Evolutionary conservation across 2,888 invertebrate genomes (phyloP).

Genomic region (Tuta absoluta): DNA sequence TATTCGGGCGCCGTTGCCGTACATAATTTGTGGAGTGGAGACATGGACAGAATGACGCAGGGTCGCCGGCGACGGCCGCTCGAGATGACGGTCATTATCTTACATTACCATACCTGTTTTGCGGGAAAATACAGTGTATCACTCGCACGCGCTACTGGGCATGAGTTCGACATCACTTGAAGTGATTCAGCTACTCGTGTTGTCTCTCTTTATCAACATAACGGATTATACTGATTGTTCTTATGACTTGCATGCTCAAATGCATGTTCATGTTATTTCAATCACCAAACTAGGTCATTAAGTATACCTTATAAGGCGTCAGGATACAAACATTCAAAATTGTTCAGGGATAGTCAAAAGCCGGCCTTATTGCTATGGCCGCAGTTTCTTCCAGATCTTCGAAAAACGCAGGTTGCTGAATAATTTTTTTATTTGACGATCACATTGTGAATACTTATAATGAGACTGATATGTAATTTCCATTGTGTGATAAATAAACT

Average conservation of each 20-base stretch:
- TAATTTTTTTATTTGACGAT: too few relatives aligned
- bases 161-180: constrained; percentile 14
- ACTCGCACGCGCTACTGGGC: constrained; percentile 25
- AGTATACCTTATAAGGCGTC: background rate
- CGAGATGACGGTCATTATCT: constrained; percentile 29
- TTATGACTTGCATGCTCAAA: background rate
- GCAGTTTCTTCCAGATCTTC: too few relatives aligned
- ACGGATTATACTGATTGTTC: constrained; percentile 12
- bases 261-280: background rate
- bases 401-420: too few relatives aligned
- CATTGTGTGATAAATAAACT: too few relatives aligned
- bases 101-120: constrained; percentile 39
- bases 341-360: too few relatives aligned
- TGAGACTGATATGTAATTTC: too few relatives aligned
- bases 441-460: too few relatives aligned
- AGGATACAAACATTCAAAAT: background rate
- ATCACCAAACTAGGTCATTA: background rate
- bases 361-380: too few relatives aligned
- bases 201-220: constrained; percentile 19
- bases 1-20: constrained; percentile 16
- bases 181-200: constrained; percentile 32
- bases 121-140: constrained; percentile 33
- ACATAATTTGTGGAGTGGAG: constrained; percentile 4
- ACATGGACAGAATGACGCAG: constrained; percentile 31
- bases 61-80: constrained; percentile 28